Percentiles rank a stretch among this genome's conserved stretches.
Evolutionary conservation across 2,888 invertebrate genomes (phyloP).

Genomic region (Apodemia duryi): DNA sequence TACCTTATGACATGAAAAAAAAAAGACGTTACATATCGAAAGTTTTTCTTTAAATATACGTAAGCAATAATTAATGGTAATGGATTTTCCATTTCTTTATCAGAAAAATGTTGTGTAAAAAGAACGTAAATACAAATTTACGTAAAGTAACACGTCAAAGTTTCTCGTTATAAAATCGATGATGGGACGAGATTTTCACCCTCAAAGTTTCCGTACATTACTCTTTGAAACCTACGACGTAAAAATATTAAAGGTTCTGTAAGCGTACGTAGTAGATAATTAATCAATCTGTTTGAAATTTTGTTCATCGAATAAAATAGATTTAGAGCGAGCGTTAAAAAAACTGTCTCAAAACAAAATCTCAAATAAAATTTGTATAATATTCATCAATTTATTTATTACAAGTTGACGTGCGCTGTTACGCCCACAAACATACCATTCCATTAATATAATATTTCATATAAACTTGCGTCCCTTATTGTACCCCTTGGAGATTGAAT

Average conservation of each 20-base stretch:
- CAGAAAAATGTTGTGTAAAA: not conserved
- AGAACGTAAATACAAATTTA: conserved; percentile 4
- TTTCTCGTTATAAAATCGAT: conserved; percentile 11
- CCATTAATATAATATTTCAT: too few species aligned
- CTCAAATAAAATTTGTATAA: too few species aligned
- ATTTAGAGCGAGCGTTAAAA: too few species aligned
- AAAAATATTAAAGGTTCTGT: conserved; percentile 20
- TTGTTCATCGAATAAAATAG: not conserved
- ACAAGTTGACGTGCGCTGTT: too few species aligned
- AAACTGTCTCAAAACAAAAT: too few species aligned
- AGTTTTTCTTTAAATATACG: not conserved
- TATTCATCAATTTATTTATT: too few species aligned
- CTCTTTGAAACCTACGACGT: conserved; percentile 18
- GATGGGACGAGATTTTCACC: conserved; percentile 1
- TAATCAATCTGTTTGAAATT: not conserved
- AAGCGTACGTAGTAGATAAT: conserved; percentile 10
- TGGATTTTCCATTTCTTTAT: not conserved
- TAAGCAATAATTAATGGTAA: not conserved
- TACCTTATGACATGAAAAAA: too few species aligned
- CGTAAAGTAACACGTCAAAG: conserved; percentile 1
- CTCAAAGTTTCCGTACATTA: conserved; percentile 21
- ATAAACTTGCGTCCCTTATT: too few species aligned
- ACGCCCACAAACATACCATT: too few species aligned
- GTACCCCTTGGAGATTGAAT: too few species aligned
- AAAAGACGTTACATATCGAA: too few species aligned